Base-by-base conservation (phyloP, 2,888 invertebrate species). In the Plebejus anna region DNA sequence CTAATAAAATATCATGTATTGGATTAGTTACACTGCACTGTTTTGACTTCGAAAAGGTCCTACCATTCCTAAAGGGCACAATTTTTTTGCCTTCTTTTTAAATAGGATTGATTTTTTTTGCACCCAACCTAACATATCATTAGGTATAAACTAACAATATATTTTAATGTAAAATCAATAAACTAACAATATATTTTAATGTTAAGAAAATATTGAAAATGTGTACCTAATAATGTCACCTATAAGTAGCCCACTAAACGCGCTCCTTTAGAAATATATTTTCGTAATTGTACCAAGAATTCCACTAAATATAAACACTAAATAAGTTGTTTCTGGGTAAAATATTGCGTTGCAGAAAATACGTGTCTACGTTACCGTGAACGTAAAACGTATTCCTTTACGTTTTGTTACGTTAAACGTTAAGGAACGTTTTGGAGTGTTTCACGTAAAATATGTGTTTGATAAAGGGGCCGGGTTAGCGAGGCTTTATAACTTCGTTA, bases 381-480 rank as follows among this genome's bases (percentile, higher is more conserved):
- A 71, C 22, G 71, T 42, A n/a, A 42, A 47, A 51, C 72, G 47
- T 72, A 38, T 70, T 47, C 72, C 47, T 72, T 47, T 47, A 72
- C 72, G 72, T 72, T 28, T 72, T 72, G 72, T 72, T 47, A 72
- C 72, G 42, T 72, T 22, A 28, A 72, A 28, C 51, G 72, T 51
- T 72, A 51, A 47, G 72, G 72, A 72, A 72, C 73, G 51, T 73
- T 73, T 47, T 16, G 13, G 55, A 73, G 73, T 73, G 51, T 73
- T 73, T 55, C 73, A 73, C 51, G 55, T 73, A 51, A 73, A 72
- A 72, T 72, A 72, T 22, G 72, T 72, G 73, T 55, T 73, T 73
- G 73, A 73, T 73, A 55, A 73, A 73, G 73, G 51, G 28, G 73
- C 73, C 55, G 32, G 51, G 73, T 73, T 32, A 51, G 16, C 73